Evolutionary conservation across 2,888 invertebrate genomes (phyloP), one percentile per base, ranked within the genome.

Genomic region (Germaria angustata): DNA sequence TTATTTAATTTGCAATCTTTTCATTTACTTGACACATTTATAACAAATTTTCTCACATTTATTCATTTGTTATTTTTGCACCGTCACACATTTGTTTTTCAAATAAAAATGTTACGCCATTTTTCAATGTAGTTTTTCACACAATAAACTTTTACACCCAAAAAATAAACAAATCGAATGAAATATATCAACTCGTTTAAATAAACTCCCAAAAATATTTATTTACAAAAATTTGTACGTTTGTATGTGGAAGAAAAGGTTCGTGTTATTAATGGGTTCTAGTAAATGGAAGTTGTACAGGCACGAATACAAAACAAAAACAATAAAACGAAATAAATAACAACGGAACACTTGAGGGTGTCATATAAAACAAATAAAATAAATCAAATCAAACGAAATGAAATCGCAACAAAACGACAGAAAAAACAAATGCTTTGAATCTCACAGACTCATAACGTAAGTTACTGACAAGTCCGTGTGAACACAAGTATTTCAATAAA

Each of bases 361-460:
- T 87, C 88, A 88, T 86, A 87, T 87, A 89, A 88, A 88, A 87
- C 89, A 89, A 89, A 89, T 89, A 89, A 89, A 89, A 89, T 89
- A 89, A 89, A 89, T 89, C 89, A 89, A 80, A 84, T 81, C 82
- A 81, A 73, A 73, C 51, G 53, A 49, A 81, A 57, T 63, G 53
- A 77, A 79, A 80, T 79, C 57, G 36, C 71, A 72, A 69, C 61
- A 75, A 80, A 71, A 66, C 71, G 77, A 73, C 57, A n/a, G n/a
- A 34, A 57, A 59, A 36, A 71, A 44, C 55, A 63, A 80, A 59
- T 57, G 53, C 20, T 66, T 44, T 28, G 1, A 73, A 34, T 41
- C 39, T 71, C 8, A 72, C 46, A 44, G 15, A 28, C 6, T 28
- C 28, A 28, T 28, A 5, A 5, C 4, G 4, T 5, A 3, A 28